Base-by-base conservation (phyloP, 2,888 invertebrate species). In the Cosmopolites sordidus region DNA sequence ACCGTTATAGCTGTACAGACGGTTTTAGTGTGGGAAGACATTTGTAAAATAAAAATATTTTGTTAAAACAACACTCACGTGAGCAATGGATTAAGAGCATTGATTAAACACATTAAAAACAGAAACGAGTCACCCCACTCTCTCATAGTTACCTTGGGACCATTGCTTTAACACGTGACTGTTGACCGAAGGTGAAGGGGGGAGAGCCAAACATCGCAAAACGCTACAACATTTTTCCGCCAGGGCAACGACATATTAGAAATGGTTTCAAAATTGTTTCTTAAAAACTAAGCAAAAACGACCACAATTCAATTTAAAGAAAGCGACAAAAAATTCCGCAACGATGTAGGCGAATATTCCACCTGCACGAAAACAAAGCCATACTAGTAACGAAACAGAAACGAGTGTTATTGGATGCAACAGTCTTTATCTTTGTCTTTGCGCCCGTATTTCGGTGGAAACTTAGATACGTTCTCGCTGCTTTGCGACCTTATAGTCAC, bases 111-210 rank as follows among this genome's bases (percentile, higher is more conserved):
- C 51, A 60, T 57, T 58, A 59, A 61, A 62, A 62, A 56, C 50
- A 61, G 58, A 61, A 62, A 55, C 54, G 43, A 44, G 58, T 60
- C 60, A 53, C 56, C 58, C 60, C 68, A 70, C 67, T 64, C n/a
- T n/a, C 66, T 60, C 53, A 72, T 73, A 73, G 63, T 73, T 73
- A 73, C 73, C 73, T 73, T 69, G 58, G 60, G 62, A 71, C 72
- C 72, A 73, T 73, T 73, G 73, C 73, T 73, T 67, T 64, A 69
- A 72, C 44, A 47, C 72, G 73, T 73, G 71, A 72, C 69, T 73
- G 72, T 69, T 69, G 71, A 66, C 62, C 64, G 58, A 55, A 51
- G 58, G 47, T 43, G 37, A 37, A 37, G 37, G 37, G 15, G 29
- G 33, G 53, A 47, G 40, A 42, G 59, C 60, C 59, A 60, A 60